Conservation (phyloP, 2,888 invertebrate species). For the Sphaerophoria rueppellii region DNA sequence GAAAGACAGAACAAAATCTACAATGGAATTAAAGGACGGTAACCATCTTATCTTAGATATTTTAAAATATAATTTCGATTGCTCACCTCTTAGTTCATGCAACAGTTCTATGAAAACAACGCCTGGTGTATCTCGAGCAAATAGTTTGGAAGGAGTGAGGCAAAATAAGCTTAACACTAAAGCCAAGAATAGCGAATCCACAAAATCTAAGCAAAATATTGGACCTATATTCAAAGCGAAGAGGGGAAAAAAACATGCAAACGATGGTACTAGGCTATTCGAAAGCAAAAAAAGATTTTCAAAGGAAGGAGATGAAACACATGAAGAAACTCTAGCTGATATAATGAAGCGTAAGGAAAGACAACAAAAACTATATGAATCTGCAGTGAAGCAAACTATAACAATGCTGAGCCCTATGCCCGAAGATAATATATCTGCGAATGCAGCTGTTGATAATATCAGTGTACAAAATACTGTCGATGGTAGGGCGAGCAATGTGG, state of each 20-base stretch:
- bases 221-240: conserved; percentile 80
- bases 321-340: conserved; percentile 88
- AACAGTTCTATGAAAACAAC: conserved; percentile 82
- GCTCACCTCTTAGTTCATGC: conserved; percentile 81
- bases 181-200: conserved; percentile 77
- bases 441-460: conserved; percentile 87
- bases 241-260: conserved; percentile 83
- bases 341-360: conserved; percentile 88
- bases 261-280: conserved; percentile 87
- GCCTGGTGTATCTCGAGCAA: conserved; percentile 81
- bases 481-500: conserved; percentile 89
- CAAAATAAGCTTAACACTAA: conserved; percentile 77
- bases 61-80: conserved; percentile 81
- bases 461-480: conserved; percentile 89
- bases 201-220: conserved; percentile 81
- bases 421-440: conserved; percentile 88
- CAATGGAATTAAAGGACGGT: conserved; percentile 81
- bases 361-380: conserved; percentile 89
- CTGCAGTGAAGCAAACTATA: conserved; percentile 89
- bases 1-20: conserved; percentile 81
- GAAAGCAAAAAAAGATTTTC: conserved; percentile 83
- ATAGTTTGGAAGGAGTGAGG: conserved; percentile 81
- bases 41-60: conserved; percentile 82
- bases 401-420: conserved; percentile 88
- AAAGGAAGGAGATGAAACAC: conserved; percentile 83